Evolutionary conservation across 2,113 vertebrate species (phyloP), one percentile per base, ranked within the genome.

Genomic region (Mohoua ochrocephala): DNA sequence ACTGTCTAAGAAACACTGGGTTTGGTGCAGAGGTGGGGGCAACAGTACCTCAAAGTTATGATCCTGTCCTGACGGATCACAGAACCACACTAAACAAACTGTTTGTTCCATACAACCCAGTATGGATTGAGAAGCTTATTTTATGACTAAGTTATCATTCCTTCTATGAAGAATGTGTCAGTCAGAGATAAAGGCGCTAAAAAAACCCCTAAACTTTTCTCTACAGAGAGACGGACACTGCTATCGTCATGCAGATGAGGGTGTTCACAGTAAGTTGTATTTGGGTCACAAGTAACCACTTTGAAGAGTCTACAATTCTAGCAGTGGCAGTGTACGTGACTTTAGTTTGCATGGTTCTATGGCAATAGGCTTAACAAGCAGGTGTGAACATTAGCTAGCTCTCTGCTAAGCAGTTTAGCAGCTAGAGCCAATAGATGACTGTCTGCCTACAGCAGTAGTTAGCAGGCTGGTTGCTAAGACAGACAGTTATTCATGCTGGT

Each of bases 361-460:
- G 45, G 18, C 87, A 96, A 95, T 63, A 83, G 82, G 94, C 71
- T 96, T 90, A 95, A 95, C 22, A 73, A 91, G 30, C 67, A 84
- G 84, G 53, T 30, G 26, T 31, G 31, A 85, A 76, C 59, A 69
- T 60, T 18, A 90, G 84, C 71, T 59, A 88, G 50, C 78, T 65
- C 87, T 85, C 89, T 71, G 77, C 73, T 96, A 85, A 91, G 93
- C 81, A 85, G 87, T 87, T 91, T 93, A 87, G 75, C 57, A 90
- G 78, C 39, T 63, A 79, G 57, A 71, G 75, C 79, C 76, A 84
- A 70, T 3, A 65, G 65, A 87, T 7, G 31, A 80, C 50, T 57
- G 78, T 28, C 74, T 95, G 89, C 23, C 74, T 85, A 67, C 31
- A 84, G 57, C 57, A 89, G 41, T 22, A 89, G 81, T 53, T 73